A percentile compares a stretch with the other conserved stretches of the same genome.
phyloP scores from a whole-genome alignment of 2,113 vertebrate genomes.

The Anolis sagrei region DNA sequence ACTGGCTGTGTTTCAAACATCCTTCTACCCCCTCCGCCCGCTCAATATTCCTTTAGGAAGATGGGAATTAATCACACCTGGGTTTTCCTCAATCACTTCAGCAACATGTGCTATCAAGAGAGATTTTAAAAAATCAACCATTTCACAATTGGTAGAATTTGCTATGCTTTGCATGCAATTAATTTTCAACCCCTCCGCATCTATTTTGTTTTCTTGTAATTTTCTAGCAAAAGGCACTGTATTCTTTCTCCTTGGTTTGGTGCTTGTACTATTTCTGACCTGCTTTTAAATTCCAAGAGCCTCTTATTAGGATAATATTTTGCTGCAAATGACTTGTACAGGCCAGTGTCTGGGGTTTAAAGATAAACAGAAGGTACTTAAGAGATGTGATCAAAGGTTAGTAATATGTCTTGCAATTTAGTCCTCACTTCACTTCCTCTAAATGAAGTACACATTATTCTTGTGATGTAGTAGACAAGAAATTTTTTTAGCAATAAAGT shows the following conservation, averaged over 20 bases:
- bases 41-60: constrained; percentile 32
- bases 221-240: constrained; percentile 2
- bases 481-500: background rate
- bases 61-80: constrained; percentile 57
- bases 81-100: constrained; percentile 35
- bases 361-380: constrained; percentile 57
- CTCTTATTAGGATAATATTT: constrained; percentile 14
- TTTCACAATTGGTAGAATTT: constrained; percentile 55
- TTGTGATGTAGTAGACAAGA: background rate
- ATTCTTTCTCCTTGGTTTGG: constrained; percentile 50
- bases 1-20: constrained; percentile 31
- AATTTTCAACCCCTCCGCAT: constrained; percentile 49
- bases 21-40: background rate
- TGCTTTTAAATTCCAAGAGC: constrained; percentile 40
- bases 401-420: background rate
- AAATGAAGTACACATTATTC: background rate
- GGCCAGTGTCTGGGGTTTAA: constrained; percentile 48
- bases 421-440: constrained; percentile 1
- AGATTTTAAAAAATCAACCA: constrained; percentile 45
- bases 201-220: constrained; percentile 8
- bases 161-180: constrained; percentile 46
- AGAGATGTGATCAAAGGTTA: constrained; percentile 44
- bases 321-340: constrained; percentile 29
- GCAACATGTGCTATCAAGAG: constrained; percentile 26
- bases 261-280: constrained; percentile 49